Evolutionary conservation across 35 echinoderm and acorn worm species (phyloP), one percentile per base, ranked within the genome.

Genomic region (Nesometra sesokonis): DNA sequence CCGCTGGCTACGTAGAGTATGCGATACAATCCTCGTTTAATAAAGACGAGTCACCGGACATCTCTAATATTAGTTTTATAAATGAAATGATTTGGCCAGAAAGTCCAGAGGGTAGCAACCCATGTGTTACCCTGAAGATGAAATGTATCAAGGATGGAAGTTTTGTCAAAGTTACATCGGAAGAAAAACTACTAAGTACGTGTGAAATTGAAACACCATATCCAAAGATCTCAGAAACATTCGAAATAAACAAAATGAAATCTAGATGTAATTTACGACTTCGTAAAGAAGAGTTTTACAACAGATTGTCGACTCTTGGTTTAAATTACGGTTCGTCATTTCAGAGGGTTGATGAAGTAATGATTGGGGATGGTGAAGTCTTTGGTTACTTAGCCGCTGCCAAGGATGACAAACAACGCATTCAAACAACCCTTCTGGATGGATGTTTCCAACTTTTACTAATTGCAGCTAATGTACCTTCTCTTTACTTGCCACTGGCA

Each of bases 381-480:
- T 30, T 97, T 17, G 89, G 77, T 17, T 86, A 82, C 52, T 81
- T 93, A 35, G 21, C 23, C 9, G 34, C 85, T 17, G 47, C 85
- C 34, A 78, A 82, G 76, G 86, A 84, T 47, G 87, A 86, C 84
- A 97, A 93, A 82, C 88, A 93, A 57, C 85, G 86, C 31, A 89
- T 91, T 31, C 82, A 86, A 3, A 93, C 90, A 29, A 89, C 95
- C 27, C 82, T 86, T 31, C 47, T 93, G n/a, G 87, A 89, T 78
- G 89, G 88, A 30, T 89, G 91, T 52, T 93, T 97, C 77, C 95
- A 97, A 52, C 82, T 89, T 8, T 35, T 93, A 3, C 43, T 79
- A 29, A 57, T 57, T 37, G 57, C 82, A 13, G 23, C 81, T 30
- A 67, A 80, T 13, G 32, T 9, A 80, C 38, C 77, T 21, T 81